phyloP scores from a whole-genome alignment of 2,888 invertebrate species.

The Cephus pulcher region DNA sequence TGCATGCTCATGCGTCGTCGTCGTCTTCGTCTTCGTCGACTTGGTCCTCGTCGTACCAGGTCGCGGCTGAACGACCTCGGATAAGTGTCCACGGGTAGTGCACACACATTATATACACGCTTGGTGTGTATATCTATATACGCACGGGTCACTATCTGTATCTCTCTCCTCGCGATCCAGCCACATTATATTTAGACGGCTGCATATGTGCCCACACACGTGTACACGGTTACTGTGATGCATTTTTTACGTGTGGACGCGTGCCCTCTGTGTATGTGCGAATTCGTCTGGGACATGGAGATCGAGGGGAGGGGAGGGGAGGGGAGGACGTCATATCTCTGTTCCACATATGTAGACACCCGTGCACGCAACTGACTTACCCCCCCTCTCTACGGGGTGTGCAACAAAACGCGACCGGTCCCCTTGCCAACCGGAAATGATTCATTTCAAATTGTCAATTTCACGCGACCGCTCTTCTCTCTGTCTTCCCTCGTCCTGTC shows the following conservation, averaged over 20 bases:
- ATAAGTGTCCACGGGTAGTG: constrained; percentile 4
- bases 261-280: no score
- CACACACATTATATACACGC: constrained; percentile 8
- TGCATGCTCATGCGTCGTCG: constrained; percentile 3
- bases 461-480: constrained; percentile 15
- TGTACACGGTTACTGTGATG: no score
- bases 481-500: no score
- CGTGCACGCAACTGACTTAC: not conserved
- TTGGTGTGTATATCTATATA: constrained; percentile 3
- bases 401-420: constrained; percentile 15
- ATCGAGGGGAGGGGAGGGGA: no score
- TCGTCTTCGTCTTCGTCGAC: no score
- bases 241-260: no score
- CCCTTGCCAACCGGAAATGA: constrained; percentile 56
- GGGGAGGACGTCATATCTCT: not conserved
- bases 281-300: no score
- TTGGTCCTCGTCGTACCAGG: no score
- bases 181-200: constrained; percentile 47
- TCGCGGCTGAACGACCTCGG: no score
- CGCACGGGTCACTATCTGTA: no score
- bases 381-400: constrained; percentile 23
- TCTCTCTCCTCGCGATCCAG: no score
- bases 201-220: constrained; percentile 16
- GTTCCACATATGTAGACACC: constrained; percentile 3
- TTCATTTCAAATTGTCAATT: constrained; percentile 62